Conservation (phyloP, 2,797 vertebrate genomes). For the Rousettus madagascariensis region DNA sequence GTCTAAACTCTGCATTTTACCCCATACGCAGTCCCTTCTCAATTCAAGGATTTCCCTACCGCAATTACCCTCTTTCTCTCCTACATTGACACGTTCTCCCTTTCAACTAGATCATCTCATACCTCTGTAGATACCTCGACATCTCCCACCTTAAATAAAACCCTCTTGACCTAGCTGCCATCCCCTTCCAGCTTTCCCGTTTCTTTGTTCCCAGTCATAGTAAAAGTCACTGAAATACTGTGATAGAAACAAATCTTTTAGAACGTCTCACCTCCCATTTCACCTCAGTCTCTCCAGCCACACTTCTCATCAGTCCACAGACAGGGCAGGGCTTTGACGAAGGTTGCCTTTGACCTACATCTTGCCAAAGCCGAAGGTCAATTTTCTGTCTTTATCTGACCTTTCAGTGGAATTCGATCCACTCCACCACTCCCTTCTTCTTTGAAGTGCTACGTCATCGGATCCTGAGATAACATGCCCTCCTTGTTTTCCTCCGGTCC, state of each 20-base stretch:
- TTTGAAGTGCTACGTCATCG: not conserved
- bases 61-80: not conserved
- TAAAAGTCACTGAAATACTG: not conserved
- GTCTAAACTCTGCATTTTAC: not conserved
- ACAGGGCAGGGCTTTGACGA: not conserved
- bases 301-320: not conserved
- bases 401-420: not conserved
- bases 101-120: not conserved
- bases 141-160: not conserved
- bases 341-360: not conserved
- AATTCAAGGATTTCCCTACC: not conserved
- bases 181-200: not conserved
- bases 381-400: not conserved
- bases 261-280: not conserved
- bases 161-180: not conserved
- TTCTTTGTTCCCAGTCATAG: not conserved
- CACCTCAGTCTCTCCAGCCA: not conserved
- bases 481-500: not conserved
- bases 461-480: not conserved
- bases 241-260: not conserved
- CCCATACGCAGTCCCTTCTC: not conserved
- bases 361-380: not conserved
- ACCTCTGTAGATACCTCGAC: not conserved
- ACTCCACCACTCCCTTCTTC: too few relatives aligned
- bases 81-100: not conserved